Conservation (phyloP, 2,797 vertebrate species). For the Nasua narica region DNA sequence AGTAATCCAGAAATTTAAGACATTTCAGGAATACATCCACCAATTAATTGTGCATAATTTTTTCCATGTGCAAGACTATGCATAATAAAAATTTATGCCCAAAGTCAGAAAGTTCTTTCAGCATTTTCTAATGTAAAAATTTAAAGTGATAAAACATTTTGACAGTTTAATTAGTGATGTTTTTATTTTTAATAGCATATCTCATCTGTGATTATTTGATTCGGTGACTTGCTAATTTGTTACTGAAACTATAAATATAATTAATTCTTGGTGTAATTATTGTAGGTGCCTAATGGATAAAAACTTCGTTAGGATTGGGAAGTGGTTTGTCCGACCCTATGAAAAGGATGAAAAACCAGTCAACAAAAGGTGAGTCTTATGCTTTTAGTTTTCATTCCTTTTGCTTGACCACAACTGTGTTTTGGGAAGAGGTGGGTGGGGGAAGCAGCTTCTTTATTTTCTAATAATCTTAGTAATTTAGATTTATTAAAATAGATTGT, state of each 20-base stretch:
- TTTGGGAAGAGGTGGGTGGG: not conserved
- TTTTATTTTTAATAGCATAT: constrained; percentile 3
- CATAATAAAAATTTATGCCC: not conserved
- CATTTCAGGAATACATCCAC: not conserved
- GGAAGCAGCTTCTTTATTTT: not conserved
- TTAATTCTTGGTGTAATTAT: constrained; percentile 72
- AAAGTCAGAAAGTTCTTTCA: not conserved
- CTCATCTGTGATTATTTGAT: not conserved
- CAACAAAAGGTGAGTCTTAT: constrained; percentile 90
- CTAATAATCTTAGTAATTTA: not conserved
- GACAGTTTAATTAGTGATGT: not conserved
- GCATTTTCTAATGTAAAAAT: not conserved
- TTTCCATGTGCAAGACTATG: not conserved
- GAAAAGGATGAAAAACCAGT: constrained; percentile 93
- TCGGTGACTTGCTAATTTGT: constrained; percentile 29
- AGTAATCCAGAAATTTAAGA: not conserved
- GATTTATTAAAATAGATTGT: constrained; percentile 34
- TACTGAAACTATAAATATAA: constrained; percentile 27
- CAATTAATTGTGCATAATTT: not conserved
- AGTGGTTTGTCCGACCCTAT: constrained; percentile 97
- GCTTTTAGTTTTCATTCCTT: not conserved
- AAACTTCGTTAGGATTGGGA: constrained; percentile 95
- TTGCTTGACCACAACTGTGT: not conserved
- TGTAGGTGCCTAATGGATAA: constrained; percentile 97
- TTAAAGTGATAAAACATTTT: constrained; percentile 7